Conservation (phyloP, 2,797 vertebrate genomes). For the Crotalus adamanteus region DNA sequence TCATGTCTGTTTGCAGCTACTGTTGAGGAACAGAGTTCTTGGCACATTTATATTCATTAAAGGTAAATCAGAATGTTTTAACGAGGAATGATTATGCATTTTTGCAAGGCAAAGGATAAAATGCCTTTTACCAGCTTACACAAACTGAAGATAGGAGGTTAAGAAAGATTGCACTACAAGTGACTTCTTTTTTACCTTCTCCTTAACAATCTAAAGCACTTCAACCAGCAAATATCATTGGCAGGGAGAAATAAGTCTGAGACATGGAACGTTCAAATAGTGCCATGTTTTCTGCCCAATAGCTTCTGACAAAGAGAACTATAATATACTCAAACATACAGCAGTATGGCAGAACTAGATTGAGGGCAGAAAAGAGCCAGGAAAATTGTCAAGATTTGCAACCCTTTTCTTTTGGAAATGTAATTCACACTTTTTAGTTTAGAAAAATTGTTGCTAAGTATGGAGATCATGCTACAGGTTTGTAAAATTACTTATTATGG, state of each 20-base stretch:
- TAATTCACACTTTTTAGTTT: neutral
- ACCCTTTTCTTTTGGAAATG: neutral
- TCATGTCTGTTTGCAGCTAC: neutral
- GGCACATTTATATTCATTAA: neutral
- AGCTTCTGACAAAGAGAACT: neutral
- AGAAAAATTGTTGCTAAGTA: neutral
- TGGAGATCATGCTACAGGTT: neutral
- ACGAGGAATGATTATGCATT: neutral
- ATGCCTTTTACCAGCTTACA: neutral
- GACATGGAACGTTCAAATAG: neutral
- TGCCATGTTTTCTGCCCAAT: neutral
- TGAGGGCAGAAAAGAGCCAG: neutral
- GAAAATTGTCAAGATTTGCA: neutral
- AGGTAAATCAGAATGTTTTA: neutral
- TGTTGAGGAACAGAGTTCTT: neutral
- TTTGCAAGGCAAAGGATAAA: neutral
- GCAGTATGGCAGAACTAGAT: neutral
- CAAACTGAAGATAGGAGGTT: neutral
- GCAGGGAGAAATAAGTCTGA: neutral
- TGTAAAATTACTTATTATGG: neutral
- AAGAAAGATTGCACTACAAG: neutral
- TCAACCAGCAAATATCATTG: neutral
- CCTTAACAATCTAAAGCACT: neutral
- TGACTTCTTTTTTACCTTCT: neutral
- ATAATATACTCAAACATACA: neutral